phyloP scores from a whole-genome alignment of 2,113 vertebrate genomes.

The Willisornis vidua region DNA sequence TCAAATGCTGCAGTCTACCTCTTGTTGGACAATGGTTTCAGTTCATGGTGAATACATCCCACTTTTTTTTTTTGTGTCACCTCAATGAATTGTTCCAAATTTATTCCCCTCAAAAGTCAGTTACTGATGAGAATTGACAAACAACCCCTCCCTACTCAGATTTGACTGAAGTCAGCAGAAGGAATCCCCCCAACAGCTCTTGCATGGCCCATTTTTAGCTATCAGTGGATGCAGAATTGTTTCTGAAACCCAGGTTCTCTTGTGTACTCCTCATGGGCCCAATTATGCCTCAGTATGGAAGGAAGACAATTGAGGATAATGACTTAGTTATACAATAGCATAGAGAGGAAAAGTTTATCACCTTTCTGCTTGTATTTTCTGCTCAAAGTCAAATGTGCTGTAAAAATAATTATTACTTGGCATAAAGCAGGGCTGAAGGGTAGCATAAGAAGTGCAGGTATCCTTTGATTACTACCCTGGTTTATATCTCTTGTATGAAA shows the following conservation, averaged over 20 bases:
- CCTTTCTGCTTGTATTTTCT: not conserved
- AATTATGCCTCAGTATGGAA: not conserved
- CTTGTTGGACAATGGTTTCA: not conserved
- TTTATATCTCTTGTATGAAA: not conserved
- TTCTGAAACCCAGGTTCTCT: not conserved
- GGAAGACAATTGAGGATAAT: not conserved
- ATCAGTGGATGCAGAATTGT: not conserved
- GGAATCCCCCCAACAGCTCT: not conserved
- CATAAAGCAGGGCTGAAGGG: not conserved
- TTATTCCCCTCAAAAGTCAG: not conserved
- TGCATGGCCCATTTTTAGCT: not conserved
- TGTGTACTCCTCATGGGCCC: fast-evolving
- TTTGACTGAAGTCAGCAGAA: not conserved
- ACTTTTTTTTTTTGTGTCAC: not conserved
- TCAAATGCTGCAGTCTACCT: not conserved
- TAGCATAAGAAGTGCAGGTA: not conserved
- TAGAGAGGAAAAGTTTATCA: not conserved
- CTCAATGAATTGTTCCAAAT: not conserved
- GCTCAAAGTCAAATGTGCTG: not conserved
- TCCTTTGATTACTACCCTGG: not conserved
- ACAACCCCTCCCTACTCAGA: not conserved
- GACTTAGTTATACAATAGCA: not conserved
- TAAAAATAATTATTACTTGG: not conserved
- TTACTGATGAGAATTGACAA: not conserved
- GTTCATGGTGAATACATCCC: not conserved